Percentiles rank a stretch among this genome's conserved stretches.
These are phyloP conservation scores for Canis aureus DNA, from an alignment of 2,113 vertebrate species.

Conservation along the genomic window DNA sequence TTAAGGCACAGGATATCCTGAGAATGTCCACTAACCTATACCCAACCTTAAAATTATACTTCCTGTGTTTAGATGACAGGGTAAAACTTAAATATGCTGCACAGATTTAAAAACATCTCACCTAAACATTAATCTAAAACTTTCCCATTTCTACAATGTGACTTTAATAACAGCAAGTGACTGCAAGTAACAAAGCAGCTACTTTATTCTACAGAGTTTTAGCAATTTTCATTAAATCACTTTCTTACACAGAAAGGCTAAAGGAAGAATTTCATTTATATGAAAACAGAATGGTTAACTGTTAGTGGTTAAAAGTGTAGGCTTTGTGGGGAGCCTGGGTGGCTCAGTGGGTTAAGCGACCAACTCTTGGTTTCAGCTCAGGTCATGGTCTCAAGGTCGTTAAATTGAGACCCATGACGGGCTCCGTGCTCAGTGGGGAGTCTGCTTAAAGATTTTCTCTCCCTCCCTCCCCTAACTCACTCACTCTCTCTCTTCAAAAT, in stretches of 20 bases:
- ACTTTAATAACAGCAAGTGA: background rate
- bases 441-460: background rate
- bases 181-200: background rate
- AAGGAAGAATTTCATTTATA: background rate
- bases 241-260: background rate
- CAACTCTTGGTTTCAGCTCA: background rate
- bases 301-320: background rate
- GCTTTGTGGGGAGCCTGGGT: background rate
- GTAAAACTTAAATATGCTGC: slow-evolving; percentile 52
- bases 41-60: slow-evolving; percentile 79
- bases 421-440: background rate
- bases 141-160: background rate
- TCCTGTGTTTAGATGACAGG: slow-evolving; percentile 71
- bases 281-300: background rate
- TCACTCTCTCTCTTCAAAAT: background rate
- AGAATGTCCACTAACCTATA: slow-evolving; percentile 76
- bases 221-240: background rate
- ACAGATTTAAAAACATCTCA: background rate
- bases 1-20: slow-evolving; percentile 88
- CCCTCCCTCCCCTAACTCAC: background rate
- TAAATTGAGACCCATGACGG: background rate
- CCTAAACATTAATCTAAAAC: background rate
- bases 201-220: background rate
- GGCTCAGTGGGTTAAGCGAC: background rate
- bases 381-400: background rate